Evolutionary conservation across 2,888 invertebrate genomes (phyloP), one percentile per base, ranked within the genome.

Genomic region (Patella caerulea): DNA sequence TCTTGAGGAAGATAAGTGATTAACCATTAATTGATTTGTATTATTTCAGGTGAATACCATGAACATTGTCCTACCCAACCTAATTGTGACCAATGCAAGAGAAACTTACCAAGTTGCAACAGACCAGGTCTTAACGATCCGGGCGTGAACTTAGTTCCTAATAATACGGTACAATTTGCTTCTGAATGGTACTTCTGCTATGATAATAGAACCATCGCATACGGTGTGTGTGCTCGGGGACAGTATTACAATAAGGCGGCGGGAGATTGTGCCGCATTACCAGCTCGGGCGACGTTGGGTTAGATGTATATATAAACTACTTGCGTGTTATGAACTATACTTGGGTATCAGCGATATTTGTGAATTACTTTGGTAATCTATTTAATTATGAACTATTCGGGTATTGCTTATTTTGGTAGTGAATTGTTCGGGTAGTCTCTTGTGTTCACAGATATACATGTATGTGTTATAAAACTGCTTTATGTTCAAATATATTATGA

Each of bases 41-140:
- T 9, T 74, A 34, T 45, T 29, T n/a, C 75, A 75, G 75, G 75
- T 17, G 71, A 75, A 19, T 75, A 75, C 11, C 54, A 71, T 14
- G 70, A 75, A 45, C 75, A 75, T 17, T 75, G 75, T 71, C 70
- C 70, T 14, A 70, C 53, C 7, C 71, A 70, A 53, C 75, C 75
- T 12, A 53, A 19, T 54, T 75, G 75, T 29, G 53, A 14, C 2
- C 53, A 70, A 4, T 75, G 75, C n/a, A 53, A 53, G 34, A 24
- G 71, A 17, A 53, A 19, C n/a, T 53, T 75, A 53, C 75, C 75
- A 1, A 75, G 53, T 12, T 75, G 75, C 55, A 15, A 29, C 19
- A 24, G 11, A 0, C 19, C 19, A 5, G 14, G 14, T 24, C 65
- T 65, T 11, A 65, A 65, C 65, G 65, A 65, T 65, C 65, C 65